Evolutionary conservation across 92 coral and sea anemone genomes (phyloP).

Genomic region (Zoanthus gigantus): DNA sequence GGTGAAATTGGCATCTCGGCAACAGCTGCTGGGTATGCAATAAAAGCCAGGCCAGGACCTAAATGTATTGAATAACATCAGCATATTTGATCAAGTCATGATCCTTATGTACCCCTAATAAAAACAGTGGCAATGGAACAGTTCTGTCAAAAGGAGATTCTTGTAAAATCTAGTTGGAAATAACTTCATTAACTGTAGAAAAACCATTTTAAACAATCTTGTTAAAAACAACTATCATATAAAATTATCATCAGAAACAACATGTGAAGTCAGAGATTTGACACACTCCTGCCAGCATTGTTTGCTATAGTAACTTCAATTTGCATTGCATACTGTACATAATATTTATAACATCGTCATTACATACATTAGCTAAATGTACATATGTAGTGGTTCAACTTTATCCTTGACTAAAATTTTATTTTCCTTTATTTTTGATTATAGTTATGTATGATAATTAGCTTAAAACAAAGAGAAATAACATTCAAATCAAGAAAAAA

Average conservation of each 20-base stretch:
- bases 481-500: too few relatives aligned
- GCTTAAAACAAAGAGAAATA: too few relatives aligned
- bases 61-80: conserved; percentile 55
- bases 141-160: background rate
- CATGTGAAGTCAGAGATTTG: background rate
- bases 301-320: background rate
- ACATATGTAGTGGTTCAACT: too few relatives aligned
- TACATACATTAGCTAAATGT: background rate
- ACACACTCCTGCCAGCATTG: conserved; percentile 31
- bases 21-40: conserved; percentile 99
- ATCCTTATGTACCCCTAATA: conserved; percentile 3
- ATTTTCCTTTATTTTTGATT: too few relatives aligned
- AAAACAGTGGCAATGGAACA: conserved; percentile 23
- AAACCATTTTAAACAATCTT: background rate
- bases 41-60: conserved; percentile 99
- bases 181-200: background rate
- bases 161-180: background rate
- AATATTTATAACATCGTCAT: background rate
- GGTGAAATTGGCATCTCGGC: conserved; percentile 98
- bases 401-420: too few relatives aligned
- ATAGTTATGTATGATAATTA: too few relatives aligned
- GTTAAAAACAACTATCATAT: too few relatives aligned
- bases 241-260: too few relatives aligned
- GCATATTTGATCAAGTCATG: conserved; percentile 38
- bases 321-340: background rate